Conservation (phyloP, 1,140 invertebrate species). For the Chionoecetes opilio region DNA sequence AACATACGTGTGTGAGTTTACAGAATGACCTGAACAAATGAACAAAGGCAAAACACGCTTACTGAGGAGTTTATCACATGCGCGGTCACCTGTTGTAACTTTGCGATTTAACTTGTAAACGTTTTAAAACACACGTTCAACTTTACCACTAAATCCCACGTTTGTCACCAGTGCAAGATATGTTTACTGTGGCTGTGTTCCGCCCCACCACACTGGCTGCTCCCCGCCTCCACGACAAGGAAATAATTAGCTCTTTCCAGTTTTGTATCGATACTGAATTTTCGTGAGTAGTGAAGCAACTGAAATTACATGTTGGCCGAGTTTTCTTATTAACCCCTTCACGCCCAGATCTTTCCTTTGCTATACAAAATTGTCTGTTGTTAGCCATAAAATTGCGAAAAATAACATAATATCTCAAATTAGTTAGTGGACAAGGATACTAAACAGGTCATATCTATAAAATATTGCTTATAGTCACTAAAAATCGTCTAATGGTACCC, state of each 20-base stretch:
- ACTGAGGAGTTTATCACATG: neutral
- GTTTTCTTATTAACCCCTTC: too few relatives aligned
- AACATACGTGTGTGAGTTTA: neutral
- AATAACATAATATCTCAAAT: too few relatives aligned
- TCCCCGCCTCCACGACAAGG: neutral
- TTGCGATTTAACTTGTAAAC: constrained; percentile 9
- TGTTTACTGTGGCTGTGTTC: neutral
- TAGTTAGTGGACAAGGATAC: too few relatives aligned
- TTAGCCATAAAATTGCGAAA: too few relatives aligned
- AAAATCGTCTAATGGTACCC: too few relatives aligned
- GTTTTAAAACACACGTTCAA: constrained; percentile 30
- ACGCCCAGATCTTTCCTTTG: too few relatives aligned
- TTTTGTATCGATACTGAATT: neutral
- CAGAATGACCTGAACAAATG: neutral
- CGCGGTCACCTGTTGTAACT: constrained; percentile 16
- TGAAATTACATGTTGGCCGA: neutral
- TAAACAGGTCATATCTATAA: too few relatives aligned
- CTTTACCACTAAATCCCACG: neutral
- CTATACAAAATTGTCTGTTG: too few relatives aligned
- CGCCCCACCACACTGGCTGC: neutral
- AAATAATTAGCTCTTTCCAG: constrained; percentile 11
- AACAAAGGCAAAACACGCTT: constrained; percentile 4
- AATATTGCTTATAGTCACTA: too few relatives aligned
- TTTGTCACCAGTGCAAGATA: neutral
- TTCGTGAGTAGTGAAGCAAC: neutral